These are phyloP conservation scores for Phymatocera aterrima DNA, from an alignment of 2,888 invertebrate genomes.

Conservation along the genomic window DNA sequence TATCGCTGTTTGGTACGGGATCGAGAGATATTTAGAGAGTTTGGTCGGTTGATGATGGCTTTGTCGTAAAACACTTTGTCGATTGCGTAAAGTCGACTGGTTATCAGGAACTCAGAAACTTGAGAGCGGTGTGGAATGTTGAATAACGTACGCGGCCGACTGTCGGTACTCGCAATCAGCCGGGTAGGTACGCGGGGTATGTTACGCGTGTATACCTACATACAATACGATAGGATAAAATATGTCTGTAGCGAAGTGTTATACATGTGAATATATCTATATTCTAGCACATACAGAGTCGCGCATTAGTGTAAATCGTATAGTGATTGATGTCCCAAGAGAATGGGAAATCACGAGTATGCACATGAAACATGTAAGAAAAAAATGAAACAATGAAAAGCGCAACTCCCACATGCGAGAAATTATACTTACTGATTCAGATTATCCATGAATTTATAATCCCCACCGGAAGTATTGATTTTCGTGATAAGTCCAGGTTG, in stretches of 20 bases:
- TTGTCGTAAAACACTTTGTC: slow-evolving; percentile 68
- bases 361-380: neutral
- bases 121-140: slow-evolving; percentile 50
- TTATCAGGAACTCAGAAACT: slow-evolving; percentile 60
- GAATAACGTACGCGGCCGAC: neutral
- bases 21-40: slow-evolving; percentile 48
- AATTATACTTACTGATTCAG: slow-evolving; percentile 86
- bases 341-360: slow-evolving; percentile 27
- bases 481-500: slow-evolving; percentile 90
- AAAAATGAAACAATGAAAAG: neutral
- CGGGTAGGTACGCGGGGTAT: neutral
- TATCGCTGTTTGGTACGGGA: slow-evolving; percentile 7
- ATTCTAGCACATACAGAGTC: neutral
- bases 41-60: slow-evolving; percentile 22
- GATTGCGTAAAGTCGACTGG: slow-evolving; percentile 71
- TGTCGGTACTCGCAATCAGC: neutral
- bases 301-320: slow-evolving; percentile 36
- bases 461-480: slow-evolving; percentile 90
- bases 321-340: slow-evolving; percentile 21
- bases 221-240: neutral
- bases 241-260: neutral
- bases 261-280: neutral
- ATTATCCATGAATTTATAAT: slow-evolving; percentile 98
- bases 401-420: neutral
- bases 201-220: too few species aligned